Evolutionary conservation across 1,140 invertebrate genomes (phyloP), one percentile per base, ranked within the genome.

Genomic region (Cephus cinctus): DNA sequence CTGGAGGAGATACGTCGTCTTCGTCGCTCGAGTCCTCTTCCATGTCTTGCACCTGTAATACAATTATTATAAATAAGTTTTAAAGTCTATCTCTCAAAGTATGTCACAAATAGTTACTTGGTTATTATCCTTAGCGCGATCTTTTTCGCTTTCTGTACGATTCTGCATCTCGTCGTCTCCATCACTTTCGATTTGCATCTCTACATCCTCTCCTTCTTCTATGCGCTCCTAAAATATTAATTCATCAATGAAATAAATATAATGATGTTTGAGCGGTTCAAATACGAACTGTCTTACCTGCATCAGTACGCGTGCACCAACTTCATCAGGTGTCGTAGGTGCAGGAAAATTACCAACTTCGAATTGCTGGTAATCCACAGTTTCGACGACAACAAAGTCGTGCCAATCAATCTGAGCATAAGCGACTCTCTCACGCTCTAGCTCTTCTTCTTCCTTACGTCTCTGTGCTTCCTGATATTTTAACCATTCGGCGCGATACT

Each of bases 391-490:
- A 2, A 99, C 96, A 80, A 99, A 99, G 77, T 99, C 96, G 69
- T 99, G 98, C 98, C 98, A 99, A 71, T 99, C 98, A 56, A 99
- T 98, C 63, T 96, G 92, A 2, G 94, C 93, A 71, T 98, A 98
- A 0, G 96, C 94, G 22, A 98, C 85, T 76, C 96, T 83, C 75
- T 99, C 98, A 27, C 90, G 84, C 73, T 99, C 97, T 12, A 93
- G 81, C 62, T 92, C 91, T 61, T 97, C 94, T 70, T 98, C 94
- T 71, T 98, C 94, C 51, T 90, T 89, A 1, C 91, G 84, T 42
- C 86, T 88, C 64, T 97, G 91, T 11, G 89, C 85, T 63, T 96
- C 93, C 71, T 98, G 92, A 73, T 97, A 94, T 39, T 90, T 89
- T 36, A 93, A 85, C 96, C 96, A 99, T 53, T 98, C 96, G 1